Base-by-base conservation (phyloP, 2,113 vertebrate species). In the Eudorcas thomsonii region DNA sequence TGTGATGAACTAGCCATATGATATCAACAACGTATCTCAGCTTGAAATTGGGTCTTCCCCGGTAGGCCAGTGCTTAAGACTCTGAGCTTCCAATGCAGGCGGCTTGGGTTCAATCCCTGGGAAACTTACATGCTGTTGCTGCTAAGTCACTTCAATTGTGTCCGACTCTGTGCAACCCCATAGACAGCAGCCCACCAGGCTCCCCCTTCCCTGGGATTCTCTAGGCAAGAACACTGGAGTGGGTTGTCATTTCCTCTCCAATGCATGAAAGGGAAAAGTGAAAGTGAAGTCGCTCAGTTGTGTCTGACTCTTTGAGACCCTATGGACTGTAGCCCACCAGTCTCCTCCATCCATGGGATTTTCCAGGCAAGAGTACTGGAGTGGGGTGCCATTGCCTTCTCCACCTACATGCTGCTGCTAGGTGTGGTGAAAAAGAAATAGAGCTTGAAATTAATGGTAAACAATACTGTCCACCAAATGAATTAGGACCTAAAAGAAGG, bases 231-330 rank as follows among this genome's bases (percentile, higher is more conserved):
- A 30, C 26, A 60, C 59, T 60, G 12, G 59, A 60, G 12, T 60
- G 59, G 59, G 5, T 3, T 60, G 59, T 12, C 59, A 30, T 30
- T 60, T 28, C 59, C 59, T 60, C 26, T 60, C 26, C 59, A 60
- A 60, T 60, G 57, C 57, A 28, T 60, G 57, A 60, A 60, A 60
- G 57, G 5, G 57, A 60, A 60, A 60, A 60, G 57, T 13, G 57
- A 60, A 28, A 60, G 57, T 28, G 57, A 60, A 60, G 26, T 28
- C 57, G 2, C 25, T 59, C 57, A 59, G 25, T 28, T 5, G 1
- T 28, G 57, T 60, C 57, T 0, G 2, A 60, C 57, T 60, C 26
- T 60, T 60, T 0, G 5, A 0, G 12, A 60, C 12, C 12, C 59
- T 12, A 60, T 60, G 9, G 26, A 28, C 26, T 60, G 59, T 28